phyloP scores from a whole-genome alignment of 92 coral and sea anemone genomes.

The Parazoanthus darwini region DNA sequence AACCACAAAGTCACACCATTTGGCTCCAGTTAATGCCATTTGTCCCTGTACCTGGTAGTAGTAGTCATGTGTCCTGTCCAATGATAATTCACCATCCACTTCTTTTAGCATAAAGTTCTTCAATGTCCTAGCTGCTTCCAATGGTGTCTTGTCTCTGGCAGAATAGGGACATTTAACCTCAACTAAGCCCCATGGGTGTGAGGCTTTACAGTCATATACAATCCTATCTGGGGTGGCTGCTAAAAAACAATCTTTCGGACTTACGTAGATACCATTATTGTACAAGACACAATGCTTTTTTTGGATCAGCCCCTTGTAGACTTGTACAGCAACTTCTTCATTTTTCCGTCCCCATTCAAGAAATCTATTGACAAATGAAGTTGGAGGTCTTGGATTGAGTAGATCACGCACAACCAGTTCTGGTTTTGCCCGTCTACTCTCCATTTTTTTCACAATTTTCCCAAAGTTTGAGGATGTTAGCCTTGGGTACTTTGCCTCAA shows the following conservation, averaged over 20 bases:
- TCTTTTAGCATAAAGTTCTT: background rate
- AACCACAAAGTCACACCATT: conserved; percentile 18
- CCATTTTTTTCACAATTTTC: background rate
- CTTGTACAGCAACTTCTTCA: background rate
- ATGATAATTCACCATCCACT: background rate
- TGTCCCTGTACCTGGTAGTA: conserved; percentile 12
- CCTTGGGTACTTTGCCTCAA: background rate
- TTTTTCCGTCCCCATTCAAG: background rate
- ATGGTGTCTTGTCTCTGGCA: conserved; percentile 4
- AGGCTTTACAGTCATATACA: background rate
- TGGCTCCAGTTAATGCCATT: conserved; percentile 13
- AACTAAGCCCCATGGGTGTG: background rate
- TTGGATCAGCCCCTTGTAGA: background rate
- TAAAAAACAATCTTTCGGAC: background rate
- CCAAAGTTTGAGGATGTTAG: conserved; percentile 6
- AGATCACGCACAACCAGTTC: background rate
- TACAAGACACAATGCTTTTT: background rate
- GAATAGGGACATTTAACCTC: conserved; percentile 15
- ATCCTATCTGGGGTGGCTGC: conserved; percentile 5
- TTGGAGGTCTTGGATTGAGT: background rate
- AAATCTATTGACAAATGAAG: no score
- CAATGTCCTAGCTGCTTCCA: conserved; percentile 8
- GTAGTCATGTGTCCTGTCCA: background rate
- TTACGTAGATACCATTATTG: background rate
- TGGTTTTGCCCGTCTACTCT: background rate